Base-by-base conservation (phyloP, 2,113 vertebrate species). In the Tragelaphus imberbis region DNA sequence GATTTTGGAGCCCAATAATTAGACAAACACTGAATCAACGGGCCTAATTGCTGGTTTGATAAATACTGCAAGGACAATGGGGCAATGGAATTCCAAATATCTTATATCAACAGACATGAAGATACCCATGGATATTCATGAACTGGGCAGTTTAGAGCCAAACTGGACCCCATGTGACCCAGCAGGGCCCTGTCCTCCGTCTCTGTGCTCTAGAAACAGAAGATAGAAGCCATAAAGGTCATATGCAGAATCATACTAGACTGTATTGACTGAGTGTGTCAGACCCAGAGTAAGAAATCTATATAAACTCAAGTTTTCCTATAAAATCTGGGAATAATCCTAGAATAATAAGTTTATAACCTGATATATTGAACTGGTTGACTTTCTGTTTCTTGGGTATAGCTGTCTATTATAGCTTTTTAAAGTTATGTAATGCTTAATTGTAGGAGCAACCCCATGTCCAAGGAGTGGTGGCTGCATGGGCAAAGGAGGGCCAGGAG, bases 241-340 rank as follows among this genome's bases (percentile, higher is more conserved):
- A 47, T 2, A 10, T 53, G 44, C 28, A 85, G 36, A 93, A 61
- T 51, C 7, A 30, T 61, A n/a, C 23, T 44, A 6, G 4, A 14
- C 16, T 36, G 13, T 53, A 3, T 53, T 59, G 47, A 86, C 23
- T 49, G 36, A 15, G 7, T 53, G 13, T 84, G 55, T 84, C n/a
- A 75, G 33, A 84, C 30, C 17, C 49, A 63, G 68, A 92, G 47
- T 25, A 87, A 68, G 30, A 92, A 82, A 90, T 49, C 33, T 87
- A 44, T 49, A 7, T 56, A 33, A 44, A 55, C 1, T 49, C 40
- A 96, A 55, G 9, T 51, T 86, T 93, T 65, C 19, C 17, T 58
- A 28, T 17, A 10, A 47, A 51, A 77, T 11, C 9, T 44, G 23
- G 79, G 30, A 96, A 4, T n/a, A 87, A 84, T 77, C 81, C 55